phyloP scores from a whole-genome alignment of 2,888 invertebrate species.

The Synanthedon andrenaeformis region DNA sequence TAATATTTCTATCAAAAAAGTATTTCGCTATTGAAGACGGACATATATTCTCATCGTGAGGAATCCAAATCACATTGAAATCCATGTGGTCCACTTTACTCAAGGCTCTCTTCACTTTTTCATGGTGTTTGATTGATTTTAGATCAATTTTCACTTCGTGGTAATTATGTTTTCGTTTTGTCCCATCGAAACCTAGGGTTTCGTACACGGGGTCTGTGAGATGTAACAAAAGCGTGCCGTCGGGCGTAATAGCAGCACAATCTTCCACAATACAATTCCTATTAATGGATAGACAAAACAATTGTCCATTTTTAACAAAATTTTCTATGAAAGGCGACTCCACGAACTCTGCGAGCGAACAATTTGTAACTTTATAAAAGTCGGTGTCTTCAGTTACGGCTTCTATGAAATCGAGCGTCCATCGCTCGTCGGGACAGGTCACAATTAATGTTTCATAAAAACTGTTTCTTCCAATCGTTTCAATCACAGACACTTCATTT shows the following conservation, averaged over 20 bases:
- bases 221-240: conserved; percentile 42
- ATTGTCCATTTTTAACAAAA: conserved; percentile 42
- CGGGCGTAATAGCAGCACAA: conserved; percentile 45
- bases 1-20: conserved; percentile 34
- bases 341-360: conserved; percentile 37
- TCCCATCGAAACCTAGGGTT: conserved; percentile 53
- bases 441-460: conserved; percentile 51
- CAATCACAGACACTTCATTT: conserved; percentile 20
- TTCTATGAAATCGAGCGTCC: conserved; percentile 31
- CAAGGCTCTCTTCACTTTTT: conserved; percentile 26
- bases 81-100: conserved; percentile 35
- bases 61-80: conserved; percentile 44
- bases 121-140: conserved; percentile 20
- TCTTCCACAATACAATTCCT: conserved; percentile 46
- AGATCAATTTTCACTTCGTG: conserved; percentile 45
- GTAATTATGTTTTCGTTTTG: conserved; percentile 34
- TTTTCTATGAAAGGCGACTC: conserved; percentile 41
- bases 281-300: conserved; percentile 37
- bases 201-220: conserved; percentile 40
- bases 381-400: conserved; percentile 41
- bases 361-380: conserved; percentile 39
- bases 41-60: conserved; percentile 36
- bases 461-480: conserved; percentile 32
- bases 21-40: conserved; percentile 59
- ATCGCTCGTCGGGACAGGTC: conserved; percentile 49